Base-by-base conservation (phyloP, 2,113 vertebrate genomes). In the Ranitomeya variabilis region DNA sequence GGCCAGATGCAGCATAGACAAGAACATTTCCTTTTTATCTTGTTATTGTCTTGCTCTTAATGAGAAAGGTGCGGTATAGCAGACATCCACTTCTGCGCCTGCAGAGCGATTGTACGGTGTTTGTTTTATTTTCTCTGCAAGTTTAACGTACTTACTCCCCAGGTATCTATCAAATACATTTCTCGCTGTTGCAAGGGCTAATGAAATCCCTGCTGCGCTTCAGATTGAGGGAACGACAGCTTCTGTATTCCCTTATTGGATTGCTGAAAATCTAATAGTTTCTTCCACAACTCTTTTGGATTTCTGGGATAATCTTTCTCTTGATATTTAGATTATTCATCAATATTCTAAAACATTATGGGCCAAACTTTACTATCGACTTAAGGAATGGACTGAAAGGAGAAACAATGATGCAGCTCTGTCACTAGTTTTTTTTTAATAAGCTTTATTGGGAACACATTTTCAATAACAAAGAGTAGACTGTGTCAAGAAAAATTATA, bases 141-240 rank as follows among this genome's bases (percentile, higher is more conserved):
- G 55, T 73, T 83, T 88, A 83, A 66, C 87, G n/a, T 45, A 71
- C 54, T 83, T 88, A 67, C 87, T 13, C 87, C 52, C 87, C 87
- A 77, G 87, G 87, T 88, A 83, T 57, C 80, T 64, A 83, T 21
- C 69, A 77, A 83, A 87, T 59, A 82, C 1, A 64, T 60, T 59
- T 69, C 83, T 12, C 9, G 2, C 59, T 59, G 71, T 83, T 74
- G 80, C 19, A n/a, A 77, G n/a, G 80, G 37, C 87, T 88, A 88
- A 88, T 88, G 69, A 88, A 83, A 83, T 88, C 55, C 80, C 80
- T 76, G 80, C 87, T 88, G 87, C 54, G 87, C 62, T 31, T 83
- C 80, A 59, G 87, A 88, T 88, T 88, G 80, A 76, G 80, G 55
- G 45, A 83, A 83, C 81, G 54, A 51, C 31, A 80, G 60, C 8